A percentile compares a stretch with the other conserved stretches of the same genome.
phyloP scores from a whole-genome alignment of 2,797 vertebrate species.

The Lepilemur ruficaudatus region DNA sequence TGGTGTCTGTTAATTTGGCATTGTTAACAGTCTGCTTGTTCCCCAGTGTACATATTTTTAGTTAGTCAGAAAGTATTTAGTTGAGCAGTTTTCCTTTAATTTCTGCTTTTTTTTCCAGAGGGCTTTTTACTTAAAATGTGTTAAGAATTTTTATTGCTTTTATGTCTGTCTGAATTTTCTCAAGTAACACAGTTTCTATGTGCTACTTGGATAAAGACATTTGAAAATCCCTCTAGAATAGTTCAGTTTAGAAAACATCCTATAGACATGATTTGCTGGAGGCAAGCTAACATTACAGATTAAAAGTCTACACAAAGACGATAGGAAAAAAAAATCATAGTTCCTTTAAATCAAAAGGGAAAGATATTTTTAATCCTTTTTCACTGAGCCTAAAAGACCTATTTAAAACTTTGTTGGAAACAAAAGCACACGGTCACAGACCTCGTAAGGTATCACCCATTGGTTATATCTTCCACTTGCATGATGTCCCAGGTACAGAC shows the following conservation, averaged over 20 bases:
- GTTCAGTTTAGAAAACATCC: slow-evolving; percentile 83
- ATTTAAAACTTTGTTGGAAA: slow-evolving; percentile 64
- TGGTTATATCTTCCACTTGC: neutral
- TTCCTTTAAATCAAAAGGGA: slow-evolving; percentile 75
- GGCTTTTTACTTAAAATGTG: slow-evolving; percentile 73
- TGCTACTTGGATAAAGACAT: slow-evolving; percentile 81
- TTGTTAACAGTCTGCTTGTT: slow-evolving; percentile 54
- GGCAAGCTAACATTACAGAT: slow-evolving; percentile 80
- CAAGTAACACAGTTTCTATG: slow-evolving; percentile 77
- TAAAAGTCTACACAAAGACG: slow-evolving; percentile 81
- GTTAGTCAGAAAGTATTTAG: slow-evolving; percentile 76
- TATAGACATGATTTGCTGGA: slow-evolving; percentile 85
- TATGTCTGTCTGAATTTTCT: slow-evolving; percentile 76
- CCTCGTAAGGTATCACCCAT: slow-evolving; percentile 19
- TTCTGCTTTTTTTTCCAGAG: slow-evolving; percentile 27
- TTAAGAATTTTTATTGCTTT: slow-evolving; percentile 77
- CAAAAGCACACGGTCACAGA: slow-evolving; percentile 21
- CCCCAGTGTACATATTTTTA: slow-evolving; percentile 25
- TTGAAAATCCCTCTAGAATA: slow-evolving; percentile 82
- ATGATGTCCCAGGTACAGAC: neutral
- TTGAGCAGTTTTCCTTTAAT: slow-evolving; percentile 66
- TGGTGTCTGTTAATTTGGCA: slow-evolving; percentile 73
- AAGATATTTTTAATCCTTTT: slow-evolving; percentile 60
- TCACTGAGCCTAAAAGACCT: slow-evolving; percentile 59
- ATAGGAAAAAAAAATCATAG: slow-evolving; percentile 74